Evolutionary conservation across 2,797 vertebrate genomes (phyloP).

Genomic region (Megaceryle alcyon): DNA sequence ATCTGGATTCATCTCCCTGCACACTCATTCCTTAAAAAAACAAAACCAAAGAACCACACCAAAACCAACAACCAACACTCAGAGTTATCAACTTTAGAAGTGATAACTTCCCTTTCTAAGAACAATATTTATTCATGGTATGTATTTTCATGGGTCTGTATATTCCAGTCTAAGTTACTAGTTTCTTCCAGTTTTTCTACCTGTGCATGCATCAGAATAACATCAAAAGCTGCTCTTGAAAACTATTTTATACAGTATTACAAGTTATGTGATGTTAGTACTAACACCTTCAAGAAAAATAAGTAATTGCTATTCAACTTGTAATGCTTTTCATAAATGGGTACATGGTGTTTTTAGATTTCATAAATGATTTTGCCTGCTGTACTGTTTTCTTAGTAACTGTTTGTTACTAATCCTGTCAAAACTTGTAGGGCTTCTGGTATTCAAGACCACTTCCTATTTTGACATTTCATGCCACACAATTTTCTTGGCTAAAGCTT

Average conservation of each 20-base stretch:
- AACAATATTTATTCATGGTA: neutral
- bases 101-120: neutral
- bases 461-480: neutral
- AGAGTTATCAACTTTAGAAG: neutral
- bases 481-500: neutral
- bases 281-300: neutral
- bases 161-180: neutral
- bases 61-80: neutral
- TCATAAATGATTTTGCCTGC: neutral
- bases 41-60: too few species aligned
- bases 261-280: neutral
- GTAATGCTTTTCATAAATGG: neutral
- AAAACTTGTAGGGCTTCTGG: neutral
- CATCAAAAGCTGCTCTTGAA: neutral
- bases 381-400: neutral
- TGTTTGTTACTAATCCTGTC: neutral
- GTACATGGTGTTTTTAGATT: neutral
- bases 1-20: neutral
- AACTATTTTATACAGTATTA: neutral
- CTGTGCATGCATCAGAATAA: neutral
- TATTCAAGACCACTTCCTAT: neutral
- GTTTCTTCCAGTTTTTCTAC: neutral
- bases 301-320: neutral
- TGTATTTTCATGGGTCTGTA: neutral
- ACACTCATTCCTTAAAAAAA: neutral